Evolutionary conservation across 2,113 vertebrate genomes (phyloP), one percentile per base, ranked within the genome.

Genomic region (Hassar affinis): DNA sequence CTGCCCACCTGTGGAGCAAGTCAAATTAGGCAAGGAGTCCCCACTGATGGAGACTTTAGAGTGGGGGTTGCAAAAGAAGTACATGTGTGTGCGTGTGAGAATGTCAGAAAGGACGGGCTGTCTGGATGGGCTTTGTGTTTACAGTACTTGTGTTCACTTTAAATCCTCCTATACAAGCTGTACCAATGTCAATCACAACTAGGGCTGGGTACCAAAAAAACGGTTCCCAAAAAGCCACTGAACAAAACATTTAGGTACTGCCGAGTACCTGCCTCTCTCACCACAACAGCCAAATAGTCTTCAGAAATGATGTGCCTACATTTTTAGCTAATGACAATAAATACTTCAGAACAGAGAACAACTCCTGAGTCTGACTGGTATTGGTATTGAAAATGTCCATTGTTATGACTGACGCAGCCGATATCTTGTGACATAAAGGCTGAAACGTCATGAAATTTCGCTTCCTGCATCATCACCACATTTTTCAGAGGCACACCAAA

Each of bases 1-100:
- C 93, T 91, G 95, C 90, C 96, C 97, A 98, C 96, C 96, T 98
- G 95, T 95, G 96, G 96, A 94, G 96, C 95, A 94, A 96, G 96
- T 96, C 96, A 96, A 96, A 97, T 97, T 96, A 97, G 93, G 93
- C 93, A 92, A 95, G 94, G 94, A 92, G 93, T 94, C 96, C n/a
- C 95, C 93, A 95, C 96, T 96, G 97, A 92, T 85, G 77, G 69
- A 78, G 77, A 59, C 47, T 75, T 85, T 30, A 78, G 94, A 95
- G 93, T 92, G 94, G 90, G 92, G 91, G 95, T 95, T 95, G 91
- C 22, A 69, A 76, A 51, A 51, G 59, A 62, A 80, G 17, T 77
- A 78, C 61, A 62, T 59, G 81, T 95, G 94, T 95, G 91, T 94
- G 92, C 91, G 94, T 91, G 91, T 92, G 95, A 96, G 94, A 95